phyloP scores from a whole-genome alignment of 1,140 invertebrate species.

The Brachionus sp. region DNA sequence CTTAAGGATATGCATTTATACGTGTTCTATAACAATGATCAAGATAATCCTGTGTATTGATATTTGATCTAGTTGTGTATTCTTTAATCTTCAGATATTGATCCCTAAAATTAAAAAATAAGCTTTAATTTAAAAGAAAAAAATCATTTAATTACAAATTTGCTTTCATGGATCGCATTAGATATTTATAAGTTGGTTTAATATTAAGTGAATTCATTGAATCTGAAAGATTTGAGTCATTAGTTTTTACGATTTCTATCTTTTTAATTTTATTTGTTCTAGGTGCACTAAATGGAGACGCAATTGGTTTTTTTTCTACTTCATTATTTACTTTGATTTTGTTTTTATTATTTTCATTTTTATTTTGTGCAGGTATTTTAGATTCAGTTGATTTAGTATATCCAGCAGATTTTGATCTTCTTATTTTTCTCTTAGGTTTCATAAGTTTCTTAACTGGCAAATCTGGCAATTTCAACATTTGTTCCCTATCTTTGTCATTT shows the following conservation, averaged over 20 bases:
- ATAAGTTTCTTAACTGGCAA: not conserved
- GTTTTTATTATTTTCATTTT: not conserved
- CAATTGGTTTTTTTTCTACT: not conserved
- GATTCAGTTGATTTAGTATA: not conserved
- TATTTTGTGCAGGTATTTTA: not conserved
- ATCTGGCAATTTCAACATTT: constrained; percentile 10
- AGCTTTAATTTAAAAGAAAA: not conserved
- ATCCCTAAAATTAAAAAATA: not conserved
- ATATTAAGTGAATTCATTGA: not conserved
- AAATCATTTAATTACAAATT: constrained; percentile 11
- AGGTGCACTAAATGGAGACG: not conserved
- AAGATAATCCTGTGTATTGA: not conserved
- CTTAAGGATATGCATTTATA: not conserved
- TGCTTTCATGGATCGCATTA: constrained; percentile 25
- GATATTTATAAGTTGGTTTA: not conserved
- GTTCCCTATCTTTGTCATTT: constrained; percentile 3
- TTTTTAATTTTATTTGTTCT: not conserved
- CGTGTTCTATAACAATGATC: not conserved
- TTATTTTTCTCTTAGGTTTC: not conserved
- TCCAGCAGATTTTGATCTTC: not conserved
- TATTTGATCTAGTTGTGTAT: not conserved
- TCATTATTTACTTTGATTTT: not conserved
- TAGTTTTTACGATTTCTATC: not conserved
- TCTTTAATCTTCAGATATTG: not conserved
- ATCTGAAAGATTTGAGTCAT: not conserved